phyloP scores from a whole-genome alignment of 2,888 invertebrate species.

The Lomographa bimaculata region DNA sequence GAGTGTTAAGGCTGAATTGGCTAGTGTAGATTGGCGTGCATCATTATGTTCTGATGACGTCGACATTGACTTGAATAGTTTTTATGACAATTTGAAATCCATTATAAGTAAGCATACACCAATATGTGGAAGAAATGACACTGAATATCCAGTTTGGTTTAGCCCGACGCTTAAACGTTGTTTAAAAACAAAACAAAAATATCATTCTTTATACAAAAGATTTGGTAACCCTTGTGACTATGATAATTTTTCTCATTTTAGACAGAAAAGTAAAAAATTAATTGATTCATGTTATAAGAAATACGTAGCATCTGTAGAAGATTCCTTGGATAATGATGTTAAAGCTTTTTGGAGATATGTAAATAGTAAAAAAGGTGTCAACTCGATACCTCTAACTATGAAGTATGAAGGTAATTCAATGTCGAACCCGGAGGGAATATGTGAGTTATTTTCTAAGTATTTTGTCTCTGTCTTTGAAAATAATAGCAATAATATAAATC shows the following conservation, averaged over 20 bases:
- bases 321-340: neutral
- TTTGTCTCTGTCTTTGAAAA: no score
- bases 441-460: no score
- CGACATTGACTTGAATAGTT: neutral
- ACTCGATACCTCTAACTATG: no score
- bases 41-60: neutral
- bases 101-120: neutral
- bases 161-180: neutral
- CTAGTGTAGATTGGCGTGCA: neutral
- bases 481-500: no score
- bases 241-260: neutral
- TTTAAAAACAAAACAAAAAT: neutral
- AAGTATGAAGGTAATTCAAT: no score
- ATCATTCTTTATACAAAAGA: conserved; percentile 1
- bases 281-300: neutral
- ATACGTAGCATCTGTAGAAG: neutral
- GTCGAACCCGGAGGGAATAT: no score
- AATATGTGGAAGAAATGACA: neutral
- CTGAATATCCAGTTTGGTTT: no score
- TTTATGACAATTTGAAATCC: conserved; percentile 1
- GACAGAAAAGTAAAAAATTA: neutral
- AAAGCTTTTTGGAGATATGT: conserved; percentile 1
- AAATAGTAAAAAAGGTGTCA: neutral
- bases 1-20: neutral
- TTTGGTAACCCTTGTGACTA: conserved; percentile 1